Conservation (phyloP, 2,888 invertebrate species). For the Folsomia manolachei region DNA sequence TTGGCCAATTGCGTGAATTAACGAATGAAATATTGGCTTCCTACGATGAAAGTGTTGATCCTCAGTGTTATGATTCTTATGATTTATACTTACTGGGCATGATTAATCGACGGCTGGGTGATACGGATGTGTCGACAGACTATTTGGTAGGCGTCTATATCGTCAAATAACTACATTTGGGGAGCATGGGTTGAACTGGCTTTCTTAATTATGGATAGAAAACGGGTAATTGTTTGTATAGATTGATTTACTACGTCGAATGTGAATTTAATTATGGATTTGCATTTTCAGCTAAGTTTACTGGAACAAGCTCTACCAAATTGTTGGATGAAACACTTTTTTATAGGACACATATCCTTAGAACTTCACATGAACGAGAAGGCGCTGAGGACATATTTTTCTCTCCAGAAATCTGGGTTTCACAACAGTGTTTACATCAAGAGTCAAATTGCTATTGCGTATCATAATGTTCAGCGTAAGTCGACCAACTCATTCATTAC, state of each 20-base stretch:
- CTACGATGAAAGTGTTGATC: constrained; percentile 39
- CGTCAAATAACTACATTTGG: constrained; percentile 83
- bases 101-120: constrained; percentile 80
- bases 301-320: constrained; percentile 62
- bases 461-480: constrained; percentile 84
- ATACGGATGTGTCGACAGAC: constrained; percentile 73
- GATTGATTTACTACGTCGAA: not conserved
- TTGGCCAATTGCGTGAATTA: constrained; percentile 44
- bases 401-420: constrained; percentile 75
- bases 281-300: constrained; percentile 53
- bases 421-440: constrained; percentile 82
- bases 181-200: constrained; percentile 92
- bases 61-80: constrained; percentile 74
- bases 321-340: constrained; percentile 94
- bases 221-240: constrained; percentile 58
- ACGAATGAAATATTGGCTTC: constrained; percentile 43
- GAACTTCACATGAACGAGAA: constrained; percentile 80
- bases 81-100: constrained; percentile 85
- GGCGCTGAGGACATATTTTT: constrained; percentile 76
- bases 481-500: constrained; percentile 2
- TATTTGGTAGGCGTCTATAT: constrained; percentile 75
- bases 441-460: constrained; percentile 87
- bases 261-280: not conserved
- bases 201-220: constrained; percentile 76
- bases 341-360: constrained; percentile 82